Evolutionary conservation across 2,888 invertebrate genomes (phyloP).

Genomic region (Hemistola chrysoprasaria): DNA sequence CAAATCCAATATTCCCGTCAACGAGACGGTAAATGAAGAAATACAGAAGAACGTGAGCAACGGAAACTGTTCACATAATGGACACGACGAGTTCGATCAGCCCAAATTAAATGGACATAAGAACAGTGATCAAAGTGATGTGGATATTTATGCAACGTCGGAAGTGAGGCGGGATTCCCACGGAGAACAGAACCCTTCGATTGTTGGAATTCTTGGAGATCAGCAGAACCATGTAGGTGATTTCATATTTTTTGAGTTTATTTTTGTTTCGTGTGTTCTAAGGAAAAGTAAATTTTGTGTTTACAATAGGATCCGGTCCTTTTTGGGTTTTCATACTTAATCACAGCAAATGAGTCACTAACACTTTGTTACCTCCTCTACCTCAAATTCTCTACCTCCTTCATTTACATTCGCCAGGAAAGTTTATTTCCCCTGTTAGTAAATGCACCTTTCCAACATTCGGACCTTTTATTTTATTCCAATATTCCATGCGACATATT

Average conservation of each 20-base stretch:
- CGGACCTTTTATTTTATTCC: no score
- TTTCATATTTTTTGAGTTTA: no score
- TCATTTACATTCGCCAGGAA: no score
- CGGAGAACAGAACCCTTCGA: slow-evolving; percentile 69
- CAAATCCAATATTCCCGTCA: slow-evolving; percentile 46
- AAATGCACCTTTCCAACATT: no score
- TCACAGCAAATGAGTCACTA: slow-evolving; percentile 10
- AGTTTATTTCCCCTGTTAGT: not conserved
- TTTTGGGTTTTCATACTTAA: slow-evolving; percentile 21
- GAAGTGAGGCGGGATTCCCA: slow-evolving; percentile 63
- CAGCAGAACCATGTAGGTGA: slow-evolving; percentile 77
- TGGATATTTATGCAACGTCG: slow-evolving; percentile 38
- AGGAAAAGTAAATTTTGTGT: slow-evolving; percentile 5
- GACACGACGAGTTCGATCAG: slow-evolving; percentile 24
- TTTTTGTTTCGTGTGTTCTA: no score
- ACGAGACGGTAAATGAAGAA: slow-evolving; percentile 62
- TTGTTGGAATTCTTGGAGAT: slow-evolving; percentile 78
- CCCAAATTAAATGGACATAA: slow-evolving; percentile 46
- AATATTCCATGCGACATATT: no score
- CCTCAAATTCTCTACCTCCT: no score
- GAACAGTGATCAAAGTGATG: slow-evolving; percentile 44
- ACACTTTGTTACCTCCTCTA: slow-evolving; percentile 1
- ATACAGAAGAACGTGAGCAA: slow-evolving; percentile 40
- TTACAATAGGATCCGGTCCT: slow-evolving; percentile 9
- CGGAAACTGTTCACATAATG: slow-evolving; percentile 35